phyloP scores from a whole-genome alignment of 2,797 vertebrate species.

The Leontopithecus rosalia region DNA sequence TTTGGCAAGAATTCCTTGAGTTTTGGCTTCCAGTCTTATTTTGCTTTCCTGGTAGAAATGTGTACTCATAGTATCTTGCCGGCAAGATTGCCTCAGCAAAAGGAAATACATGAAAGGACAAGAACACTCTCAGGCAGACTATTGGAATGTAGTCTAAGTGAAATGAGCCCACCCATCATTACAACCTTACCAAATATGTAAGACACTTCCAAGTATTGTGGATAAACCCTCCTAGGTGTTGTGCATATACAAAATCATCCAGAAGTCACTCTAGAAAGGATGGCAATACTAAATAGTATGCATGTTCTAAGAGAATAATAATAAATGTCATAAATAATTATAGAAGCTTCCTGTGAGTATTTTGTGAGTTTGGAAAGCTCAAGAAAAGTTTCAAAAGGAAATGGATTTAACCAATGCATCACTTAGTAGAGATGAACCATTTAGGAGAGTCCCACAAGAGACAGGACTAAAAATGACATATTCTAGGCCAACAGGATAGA shows the following conservation, averaged over 20 bases:
- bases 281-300: neutral
- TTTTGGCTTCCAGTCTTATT: slow-evolving; percentile 63
- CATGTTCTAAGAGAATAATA: neutral
- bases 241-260: neutral
- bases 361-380: neutral
- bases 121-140: neutral
- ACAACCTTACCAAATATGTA: neutral
- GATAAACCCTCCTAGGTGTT: neutral
- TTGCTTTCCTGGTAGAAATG: slow-evolving; percentile 46
- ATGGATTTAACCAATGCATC: neutral
- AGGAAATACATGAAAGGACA: neutral
- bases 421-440: neutral
- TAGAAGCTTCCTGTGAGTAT: neutral
- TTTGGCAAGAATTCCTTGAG: slow-evolving; percentile 68
- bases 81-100: neutral
- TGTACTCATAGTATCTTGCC: neutral
- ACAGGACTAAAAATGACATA: neutral
- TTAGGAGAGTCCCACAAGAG: neutral
- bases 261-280: neutral
- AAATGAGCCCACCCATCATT: neutral
- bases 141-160: neutral
- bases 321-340: neutral
- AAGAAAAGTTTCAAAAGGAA: neutral
- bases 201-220: neutral
- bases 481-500: neutral